Percentiles rank a stretch among this genome's conserved stretches.
phyloP scores from a whole-genome alignment of 2,113 vertebrate species.

The Anolis carolinensis region DNA sequence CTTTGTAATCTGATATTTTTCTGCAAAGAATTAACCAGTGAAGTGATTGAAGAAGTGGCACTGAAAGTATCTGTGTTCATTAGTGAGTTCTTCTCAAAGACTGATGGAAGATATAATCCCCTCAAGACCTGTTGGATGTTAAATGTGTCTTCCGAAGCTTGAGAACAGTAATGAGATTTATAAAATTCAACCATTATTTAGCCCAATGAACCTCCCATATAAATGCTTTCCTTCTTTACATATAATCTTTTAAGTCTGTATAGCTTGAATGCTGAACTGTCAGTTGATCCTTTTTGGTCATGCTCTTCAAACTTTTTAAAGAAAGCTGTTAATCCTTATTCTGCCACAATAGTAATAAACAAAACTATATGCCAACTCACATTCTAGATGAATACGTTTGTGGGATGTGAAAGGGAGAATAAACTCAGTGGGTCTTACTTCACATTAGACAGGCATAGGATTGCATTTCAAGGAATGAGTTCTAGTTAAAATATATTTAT shows the following conservation, averaged over 20 bases:
- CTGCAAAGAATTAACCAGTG: neutral
- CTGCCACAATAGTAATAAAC: neutral
- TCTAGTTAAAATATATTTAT: too few relatives aligned
- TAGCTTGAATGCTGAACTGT: neutral
- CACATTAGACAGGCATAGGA: too few relatives aligned
- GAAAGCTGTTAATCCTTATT: neutral
- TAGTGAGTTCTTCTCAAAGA: neutral
- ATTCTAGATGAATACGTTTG: neutral
- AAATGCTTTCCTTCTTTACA: rapidly evolving
- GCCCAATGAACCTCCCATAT: rapidly evolving
- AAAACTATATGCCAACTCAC: neutral
- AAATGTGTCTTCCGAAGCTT: rapidly evolving
- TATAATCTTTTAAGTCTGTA: rapidly evolving
- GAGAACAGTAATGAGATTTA: neutral
- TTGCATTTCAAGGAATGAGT: too few relatives aligned
- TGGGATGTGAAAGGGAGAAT: neutral
- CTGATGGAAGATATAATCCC: neutral
- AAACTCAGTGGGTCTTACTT: neutral
- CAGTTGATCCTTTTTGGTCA: neutral
- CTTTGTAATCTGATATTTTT: conserved; percentile 1
- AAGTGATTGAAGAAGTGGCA: neutral
- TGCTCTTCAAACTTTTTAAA: neutral
- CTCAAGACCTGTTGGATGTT: conserved; percentile 2
- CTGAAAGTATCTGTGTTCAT: neutral
- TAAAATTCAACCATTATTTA: neutral